Percentiles rank a stretch among this genome's conserved stretches.
Evolutionary conservation across 2,113 vertebrate species (phyloP).

Genomic region (Chamaea fasciata): DNA sequence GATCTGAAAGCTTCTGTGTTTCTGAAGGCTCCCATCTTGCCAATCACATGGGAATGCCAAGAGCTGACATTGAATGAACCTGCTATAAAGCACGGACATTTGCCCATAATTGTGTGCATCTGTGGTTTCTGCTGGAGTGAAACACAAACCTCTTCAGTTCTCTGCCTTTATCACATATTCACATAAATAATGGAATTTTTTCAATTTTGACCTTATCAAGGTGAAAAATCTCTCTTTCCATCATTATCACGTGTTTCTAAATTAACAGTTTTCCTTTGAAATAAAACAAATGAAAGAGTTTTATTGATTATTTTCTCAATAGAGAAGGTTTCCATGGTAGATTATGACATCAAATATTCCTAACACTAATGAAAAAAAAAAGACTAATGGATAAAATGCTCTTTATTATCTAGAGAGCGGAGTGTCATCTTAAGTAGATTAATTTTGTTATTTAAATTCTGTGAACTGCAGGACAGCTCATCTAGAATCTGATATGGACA

Average conservation of each 20-base stretch:
- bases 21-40: not conserved
- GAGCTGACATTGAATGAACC: not conserved
- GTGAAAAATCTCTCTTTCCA: not conserved
- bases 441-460: not conserved
- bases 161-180: not conserved
- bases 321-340: not conserved
- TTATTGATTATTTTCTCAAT: not conserved
- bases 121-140: not conserved
- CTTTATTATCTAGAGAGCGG: not conserved
- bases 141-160: not conserved
- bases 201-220: slow-evolving; percentile 13
- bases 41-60: not conserved
- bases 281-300: not conserved
- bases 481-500: not conserved
- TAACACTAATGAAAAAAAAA: not conserved
- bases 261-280: not conserved
- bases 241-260: not conserved
- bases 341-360: not conserved
- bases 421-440: not conserved
- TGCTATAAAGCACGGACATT: not conserved
- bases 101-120: not conserved
- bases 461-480: not conserved
- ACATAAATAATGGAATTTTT: not conserved
- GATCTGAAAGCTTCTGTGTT: not conserved
- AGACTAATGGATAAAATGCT: not conserved